Percentiles rank a stretch among this genome's conserved stretches.
These are phyloP conservation scores for Nestor notabilis DNA, from an alignment of 2,113 vertebrate species.

Conservation along the genomic window DNA sequence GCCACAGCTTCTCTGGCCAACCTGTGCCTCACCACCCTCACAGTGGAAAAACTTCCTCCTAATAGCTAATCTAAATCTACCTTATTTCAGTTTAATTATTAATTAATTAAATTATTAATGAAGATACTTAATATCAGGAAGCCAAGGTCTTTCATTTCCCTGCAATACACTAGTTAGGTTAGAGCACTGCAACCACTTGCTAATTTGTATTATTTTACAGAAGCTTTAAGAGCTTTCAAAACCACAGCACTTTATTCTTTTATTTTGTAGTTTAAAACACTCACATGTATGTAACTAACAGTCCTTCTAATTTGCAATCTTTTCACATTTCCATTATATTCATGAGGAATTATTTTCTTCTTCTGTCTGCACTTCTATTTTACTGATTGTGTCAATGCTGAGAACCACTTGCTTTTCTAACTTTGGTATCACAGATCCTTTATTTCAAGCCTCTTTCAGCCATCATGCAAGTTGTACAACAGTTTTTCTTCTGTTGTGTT, in stretches of 20 bases:
- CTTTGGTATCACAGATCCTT: neutral
- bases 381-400: neutral
- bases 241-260: neutral
- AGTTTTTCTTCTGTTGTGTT: neutral
- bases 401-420: neutral
- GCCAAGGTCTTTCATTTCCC: neutral
- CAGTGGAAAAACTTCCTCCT: neutral
- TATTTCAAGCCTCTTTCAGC: neutral
- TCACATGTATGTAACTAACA: neutral
- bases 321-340: neutral
- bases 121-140: slow-evolving; percentile 20
- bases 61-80: neutral
- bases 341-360: neutral
- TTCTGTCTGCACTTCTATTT: neutral
- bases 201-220: neutral
- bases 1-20: neutral
- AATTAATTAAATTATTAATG: slow-evolving; percentile 37
- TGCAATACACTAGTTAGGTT: neutral
- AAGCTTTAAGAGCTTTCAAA: neutral
- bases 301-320: neutral
- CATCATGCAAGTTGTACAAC: neutral
- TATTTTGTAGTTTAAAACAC: neutral
- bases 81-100: neutral
- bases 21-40: neutral
- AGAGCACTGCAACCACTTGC: neutral